These are phyloP conservation scores for Gymnoscopelus braueri DNA, from an alignment of 2,797 vertebrate genomes.

Conservation along the genomic window DNA sequence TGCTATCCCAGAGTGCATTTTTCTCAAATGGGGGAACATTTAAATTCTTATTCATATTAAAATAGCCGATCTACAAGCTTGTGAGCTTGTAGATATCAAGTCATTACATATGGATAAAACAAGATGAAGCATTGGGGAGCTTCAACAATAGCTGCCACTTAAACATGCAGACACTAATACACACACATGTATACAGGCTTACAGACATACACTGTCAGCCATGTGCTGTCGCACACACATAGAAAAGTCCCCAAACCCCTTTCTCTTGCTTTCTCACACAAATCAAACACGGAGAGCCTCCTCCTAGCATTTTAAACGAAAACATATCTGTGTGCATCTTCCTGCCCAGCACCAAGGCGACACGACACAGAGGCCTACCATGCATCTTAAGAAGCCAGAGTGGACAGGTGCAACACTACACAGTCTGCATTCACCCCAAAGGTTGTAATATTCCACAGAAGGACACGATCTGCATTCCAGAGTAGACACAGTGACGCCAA, in stretches of 20 bases:
- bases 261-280: conserved; percentile 6
- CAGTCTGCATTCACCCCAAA: conserved; percentile 30
- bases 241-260: neutral
- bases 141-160: too few relatives aligned
- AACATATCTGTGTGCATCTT: conserved; percentile 39
- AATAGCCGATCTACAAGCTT: too few relatives aligned
- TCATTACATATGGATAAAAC: too few relatives aligned
- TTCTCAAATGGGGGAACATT: too few relatives aligned
- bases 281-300: neutral
- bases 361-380: conserved; percentile 36
- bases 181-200: too few relatives aligned
- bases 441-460: conserved; percentile 2
- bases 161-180: too few relatives aligned
- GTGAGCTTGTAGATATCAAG: too few relatives aligned
- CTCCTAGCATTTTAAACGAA: conserved; percentile 26
- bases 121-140: too few relatives aligned
- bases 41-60: too few relatives aligned
- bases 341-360: conserved; percentile 7
- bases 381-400: conserved; percentile 48
- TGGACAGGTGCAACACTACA: conserved; percentile 27
- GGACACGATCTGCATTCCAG: conserved; percentile 3
- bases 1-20: too few relatives aligned
- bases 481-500: conserved; percentile 13
- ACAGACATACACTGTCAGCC: too few relatives aligned
- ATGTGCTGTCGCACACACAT: neutral